A percentile compares a stretch with the other conserved stretches of the same genome.
Conservation (phyloP, 2,888 invertebrate species). For the Eucriotettix oculatus region DNA sequence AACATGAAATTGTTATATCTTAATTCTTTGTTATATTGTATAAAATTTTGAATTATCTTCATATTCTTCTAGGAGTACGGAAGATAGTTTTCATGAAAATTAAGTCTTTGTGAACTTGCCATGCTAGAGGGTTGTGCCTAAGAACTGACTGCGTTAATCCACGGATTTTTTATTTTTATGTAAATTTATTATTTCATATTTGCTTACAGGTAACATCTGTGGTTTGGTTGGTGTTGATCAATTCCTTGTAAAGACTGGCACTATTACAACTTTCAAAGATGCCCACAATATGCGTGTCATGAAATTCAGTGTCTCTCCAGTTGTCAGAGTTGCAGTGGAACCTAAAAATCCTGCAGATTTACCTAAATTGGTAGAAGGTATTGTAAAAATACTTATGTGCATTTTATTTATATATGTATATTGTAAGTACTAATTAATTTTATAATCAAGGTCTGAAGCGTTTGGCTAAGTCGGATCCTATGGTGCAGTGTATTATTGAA, state of each 20-base stretch:
- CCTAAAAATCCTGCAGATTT: constrained; percentile 98
- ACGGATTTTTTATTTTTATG: no score
- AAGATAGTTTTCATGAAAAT: no score
- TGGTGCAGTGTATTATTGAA: constrained; percentile 99
- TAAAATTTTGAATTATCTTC: no score
- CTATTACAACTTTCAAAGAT: constrained; percentile 96
- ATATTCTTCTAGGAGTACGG: no score
- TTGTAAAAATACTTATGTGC: not conserved
- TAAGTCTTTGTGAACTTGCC: no score
- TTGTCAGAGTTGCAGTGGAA: constrained; percentile 98
- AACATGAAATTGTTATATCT: no score
- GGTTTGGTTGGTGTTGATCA: constrained; percentile 99
- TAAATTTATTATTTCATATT: no score
- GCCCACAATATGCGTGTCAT: constrained; percentile 99
- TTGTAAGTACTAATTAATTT: not conserved
- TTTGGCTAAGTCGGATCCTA: constrained; percentile 99
- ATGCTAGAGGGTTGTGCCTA: no score
- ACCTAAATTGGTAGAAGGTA: constrained; percentile 91
- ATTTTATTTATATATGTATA: not conserved
- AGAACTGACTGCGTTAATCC: no score
- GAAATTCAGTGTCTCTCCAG: constrained; percentile 99
- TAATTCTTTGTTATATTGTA: no score
- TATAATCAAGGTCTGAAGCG: constrained; percentile 64
- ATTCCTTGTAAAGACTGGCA: constrained; percentile 97
- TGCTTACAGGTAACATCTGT: constrained; percentile 74